A percentile compares a stretch with the other conserved stretches of the same genome.
Conservation (phyloP, 2,113 vertebrate species). For the Bungarus multicinctus region DNA sequence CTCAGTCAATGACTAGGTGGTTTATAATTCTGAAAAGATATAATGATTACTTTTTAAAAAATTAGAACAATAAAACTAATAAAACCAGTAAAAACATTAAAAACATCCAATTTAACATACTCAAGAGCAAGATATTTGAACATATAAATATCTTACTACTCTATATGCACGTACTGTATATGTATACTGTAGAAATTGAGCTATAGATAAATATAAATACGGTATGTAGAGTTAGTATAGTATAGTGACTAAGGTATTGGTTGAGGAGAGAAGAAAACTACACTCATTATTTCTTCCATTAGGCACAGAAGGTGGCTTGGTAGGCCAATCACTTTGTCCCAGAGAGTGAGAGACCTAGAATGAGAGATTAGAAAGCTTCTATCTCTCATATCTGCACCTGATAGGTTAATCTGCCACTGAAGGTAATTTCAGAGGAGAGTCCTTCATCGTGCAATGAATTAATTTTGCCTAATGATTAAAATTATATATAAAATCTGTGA, state of each 20-base stretch:
- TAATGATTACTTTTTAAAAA: neutral
- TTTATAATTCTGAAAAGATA: neutral
- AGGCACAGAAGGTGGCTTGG: neutral
- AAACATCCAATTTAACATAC: neutral
- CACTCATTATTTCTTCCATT: neutral
- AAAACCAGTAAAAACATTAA: neutral
- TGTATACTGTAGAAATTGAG: neutral
- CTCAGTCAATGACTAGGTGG: neutral
- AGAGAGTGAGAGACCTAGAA: neutral
- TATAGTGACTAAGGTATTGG: neutral
- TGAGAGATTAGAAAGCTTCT: neutral
- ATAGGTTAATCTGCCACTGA: neutral
- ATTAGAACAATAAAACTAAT: neutral
- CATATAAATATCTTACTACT: neutral
- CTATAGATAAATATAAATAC: neutral
- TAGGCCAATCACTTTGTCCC: neutral
- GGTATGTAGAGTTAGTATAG: neutral
- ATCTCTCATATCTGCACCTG: neutral
- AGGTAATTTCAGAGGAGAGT: neutral
- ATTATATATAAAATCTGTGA: neutral
- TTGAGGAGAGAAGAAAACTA: neutral
- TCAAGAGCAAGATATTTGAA: neutral
- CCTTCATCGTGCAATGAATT: neutral
- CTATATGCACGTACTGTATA: neutral
- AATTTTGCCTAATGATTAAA: neutral